These are phyloP conservation scores for Troides aeacus DNA, from an alignment of 2,888 invertebrate genomes.

Conservation along the genomic window DNA sequence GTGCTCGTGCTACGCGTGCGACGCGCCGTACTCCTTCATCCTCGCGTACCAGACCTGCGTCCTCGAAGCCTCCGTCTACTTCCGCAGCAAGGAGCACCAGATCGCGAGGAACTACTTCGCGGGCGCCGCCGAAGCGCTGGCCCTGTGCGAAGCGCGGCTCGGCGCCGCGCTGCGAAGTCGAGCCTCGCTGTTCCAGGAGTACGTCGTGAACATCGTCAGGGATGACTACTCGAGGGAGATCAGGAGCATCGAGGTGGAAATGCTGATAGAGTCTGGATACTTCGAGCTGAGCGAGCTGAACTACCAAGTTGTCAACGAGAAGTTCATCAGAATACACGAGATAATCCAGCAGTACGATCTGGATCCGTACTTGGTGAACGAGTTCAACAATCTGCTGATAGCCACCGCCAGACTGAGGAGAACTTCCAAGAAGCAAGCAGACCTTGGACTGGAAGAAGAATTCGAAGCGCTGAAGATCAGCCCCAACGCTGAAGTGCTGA, in stretches of 20 bases:
- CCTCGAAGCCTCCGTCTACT: slow-evolving; percentile 57
- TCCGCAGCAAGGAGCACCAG: slow-evolving; percentile 50
- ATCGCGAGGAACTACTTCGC: slow-evolving; percentile 61
- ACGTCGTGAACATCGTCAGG: slow-evolving; percentile 44
- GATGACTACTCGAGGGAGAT: slow-evolving; percentile 40
- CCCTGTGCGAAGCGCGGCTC: slow-evolving; percentile 43
- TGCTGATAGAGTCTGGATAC: slow-evolving; percentile 54
- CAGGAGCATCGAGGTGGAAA: slow-evolving; percentile 42
- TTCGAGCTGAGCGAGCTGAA: slow-evolving; percentile 51
- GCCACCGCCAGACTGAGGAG: slow-evolving; percentile 50
- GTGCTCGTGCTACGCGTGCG: slow-evolving; percentile 57
- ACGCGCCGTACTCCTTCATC: slow-evolving; percentile 41
- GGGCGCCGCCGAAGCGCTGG: slow-evolving; percentile 46
- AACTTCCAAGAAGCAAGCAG: slow-evolving; percentile 33
- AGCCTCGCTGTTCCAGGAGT: slow-evolving; percentile 39
- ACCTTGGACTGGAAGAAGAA: slow-evolving; percentile 43
- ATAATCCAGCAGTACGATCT: slow-evolving; percentile 42
- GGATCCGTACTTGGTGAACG: slow-evolving; percentile 48
- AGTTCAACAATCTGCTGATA: slow-evolving; percentile 56
- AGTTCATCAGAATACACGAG: slow-evolving; percentile 55
- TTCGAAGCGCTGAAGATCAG: slow-evolving; percentile 49
- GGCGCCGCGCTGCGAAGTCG: slow-evolving; percentile 34
- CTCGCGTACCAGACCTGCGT: slow-evolving; percentile 45
- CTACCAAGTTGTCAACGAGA: slow-evolving; percentile 48
- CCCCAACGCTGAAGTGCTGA: slow-evolving; percentile 38